phyloP scores from a whole-genome alignment of 2,888 invertebrate genomes.

The Sphecodes monilicornis region DNA sequence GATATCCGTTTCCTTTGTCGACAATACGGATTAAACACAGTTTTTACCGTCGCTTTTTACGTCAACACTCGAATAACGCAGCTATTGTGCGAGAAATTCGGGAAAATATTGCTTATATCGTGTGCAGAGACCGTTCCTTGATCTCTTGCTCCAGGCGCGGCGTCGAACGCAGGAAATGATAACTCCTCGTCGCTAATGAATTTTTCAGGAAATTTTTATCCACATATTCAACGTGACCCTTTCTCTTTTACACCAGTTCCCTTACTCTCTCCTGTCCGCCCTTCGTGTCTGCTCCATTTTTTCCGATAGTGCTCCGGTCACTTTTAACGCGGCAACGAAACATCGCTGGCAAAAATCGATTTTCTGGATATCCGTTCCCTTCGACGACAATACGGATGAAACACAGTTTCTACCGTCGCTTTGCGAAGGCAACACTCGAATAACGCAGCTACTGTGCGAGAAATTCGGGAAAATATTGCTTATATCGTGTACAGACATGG shows the following conservation, averaged over 20 bases:
- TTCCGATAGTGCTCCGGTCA: conserved; percentile 11
- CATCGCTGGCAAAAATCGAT: neutral
- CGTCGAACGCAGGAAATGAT: neutral
- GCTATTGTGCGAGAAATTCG: neutral
- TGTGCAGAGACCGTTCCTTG: neutral
- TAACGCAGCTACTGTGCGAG: no score
- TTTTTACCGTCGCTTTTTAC: neutral
- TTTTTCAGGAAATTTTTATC: neutral
- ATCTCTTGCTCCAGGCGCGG: no score
- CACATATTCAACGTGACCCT: no score
- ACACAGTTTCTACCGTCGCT: neutral
- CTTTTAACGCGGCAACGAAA: conserved; percentile 1
- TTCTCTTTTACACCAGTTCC: no score
- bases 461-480: neutral
- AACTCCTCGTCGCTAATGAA: no score
- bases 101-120: neutral
- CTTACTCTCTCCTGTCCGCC: conserved; percentile 26
- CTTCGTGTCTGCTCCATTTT: conserved; percentile 29
- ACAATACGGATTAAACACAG: neutral
- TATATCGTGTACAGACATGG: neutral
- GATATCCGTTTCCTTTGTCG: neutral
- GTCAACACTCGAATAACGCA: neutral
- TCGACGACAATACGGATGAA: neutral
- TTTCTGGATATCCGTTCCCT: neutral
- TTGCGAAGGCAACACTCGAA: neutral